Conservation (phyloP, 1,140 invertebrate genomes). For the Laupala kohalensis region DNA sequence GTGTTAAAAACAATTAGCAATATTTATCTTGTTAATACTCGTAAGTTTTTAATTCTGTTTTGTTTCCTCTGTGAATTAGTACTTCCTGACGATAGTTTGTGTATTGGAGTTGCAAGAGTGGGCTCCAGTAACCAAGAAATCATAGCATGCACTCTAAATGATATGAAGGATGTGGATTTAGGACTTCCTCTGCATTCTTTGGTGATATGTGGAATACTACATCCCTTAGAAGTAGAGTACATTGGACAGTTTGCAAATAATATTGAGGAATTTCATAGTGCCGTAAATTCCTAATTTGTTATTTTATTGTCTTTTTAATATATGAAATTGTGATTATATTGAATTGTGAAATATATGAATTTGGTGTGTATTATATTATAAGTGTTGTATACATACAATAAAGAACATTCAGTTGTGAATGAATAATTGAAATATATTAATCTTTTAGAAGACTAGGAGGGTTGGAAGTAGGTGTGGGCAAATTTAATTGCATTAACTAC, state of each 20-base stretch:
- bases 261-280: neutral
- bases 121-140: conserved; percentile 78
- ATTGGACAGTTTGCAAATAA: conserved; percentile 40
- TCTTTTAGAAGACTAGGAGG: no score
- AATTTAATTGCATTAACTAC: no score
- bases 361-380: neutral
- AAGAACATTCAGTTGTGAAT: no score
- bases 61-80: neutral
- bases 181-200: conserved; percentile 88
- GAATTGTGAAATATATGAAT: neutral
- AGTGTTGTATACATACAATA: no score
- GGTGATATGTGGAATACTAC: conserved; percentile 69
- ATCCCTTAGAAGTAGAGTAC: conserved; percentile 87
- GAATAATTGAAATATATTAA: no score
- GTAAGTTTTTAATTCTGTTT: no score
- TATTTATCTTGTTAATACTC: no score
- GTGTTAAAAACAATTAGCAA: no score
- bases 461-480: no score
- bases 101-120: conserved; percentile 78
- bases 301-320: neutral
- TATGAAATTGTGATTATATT: neutral
- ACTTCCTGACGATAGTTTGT: conserved; percentile 38
- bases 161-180: conserved; percentile 66
- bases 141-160: conserved; percentile 48
- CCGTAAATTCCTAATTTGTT: neutral